phyloP scores from a whole-genome alignment of 2,797 vertebrate genomes.

The Chelonia mydas region DNA sequence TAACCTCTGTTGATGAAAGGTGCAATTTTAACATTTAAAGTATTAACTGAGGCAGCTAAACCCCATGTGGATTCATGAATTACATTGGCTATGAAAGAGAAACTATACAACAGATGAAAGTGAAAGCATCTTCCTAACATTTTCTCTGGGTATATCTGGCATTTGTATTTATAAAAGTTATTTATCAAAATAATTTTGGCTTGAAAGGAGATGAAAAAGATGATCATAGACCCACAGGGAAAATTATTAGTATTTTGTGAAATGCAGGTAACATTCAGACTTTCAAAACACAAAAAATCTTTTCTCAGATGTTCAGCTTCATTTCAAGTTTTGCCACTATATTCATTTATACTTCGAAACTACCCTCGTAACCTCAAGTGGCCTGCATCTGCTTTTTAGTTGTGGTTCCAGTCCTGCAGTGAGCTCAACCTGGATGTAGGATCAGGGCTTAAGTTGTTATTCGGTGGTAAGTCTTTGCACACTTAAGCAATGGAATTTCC shows the following conservation, averaged over 20 bases:
- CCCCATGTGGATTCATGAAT: rapidly evolving
- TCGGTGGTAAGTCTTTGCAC: neutral
- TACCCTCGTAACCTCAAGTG: neutral
- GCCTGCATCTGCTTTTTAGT: neutral
- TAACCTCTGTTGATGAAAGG: neutral
- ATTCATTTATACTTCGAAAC: neutral
- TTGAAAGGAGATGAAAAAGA: neutral
- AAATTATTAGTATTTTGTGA: neutral
- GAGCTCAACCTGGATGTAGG: neutral
- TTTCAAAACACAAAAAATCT: neutral
- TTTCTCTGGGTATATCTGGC: neutral
- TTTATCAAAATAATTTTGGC: neutral
- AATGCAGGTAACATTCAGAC: neutral
- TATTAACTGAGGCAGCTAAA: neutral
- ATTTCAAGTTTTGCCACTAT: neutral
- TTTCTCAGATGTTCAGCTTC: neutral
- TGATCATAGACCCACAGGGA: neutral
- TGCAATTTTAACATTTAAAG: neutral
- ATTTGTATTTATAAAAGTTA: neutral
- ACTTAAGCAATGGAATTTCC: neutral
- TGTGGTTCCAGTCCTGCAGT: neutral
- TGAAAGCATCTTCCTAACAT: neutral
- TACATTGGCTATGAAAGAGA: neutral
- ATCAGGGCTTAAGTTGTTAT: neutral
- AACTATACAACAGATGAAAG: neutral